Conservation (phyloP, 1,140 invertebrate species). For the Carposina sasakii region DNA sequence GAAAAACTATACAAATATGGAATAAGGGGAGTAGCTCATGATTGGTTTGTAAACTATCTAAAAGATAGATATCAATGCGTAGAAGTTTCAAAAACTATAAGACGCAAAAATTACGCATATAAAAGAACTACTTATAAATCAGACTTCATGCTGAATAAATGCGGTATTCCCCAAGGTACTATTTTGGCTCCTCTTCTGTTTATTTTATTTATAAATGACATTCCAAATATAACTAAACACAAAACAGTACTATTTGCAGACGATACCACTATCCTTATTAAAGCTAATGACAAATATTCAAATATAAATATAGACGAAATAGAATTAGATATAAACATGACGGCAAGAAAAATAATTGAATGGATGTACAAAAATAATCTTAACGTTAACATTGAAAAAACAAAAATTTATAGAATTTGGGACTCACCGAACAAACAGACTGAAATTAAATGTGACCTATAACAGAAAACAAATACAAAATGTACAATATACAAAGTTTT, state of each 20-base stretch:
- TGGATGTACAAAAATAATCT: conserved; percentile 4
- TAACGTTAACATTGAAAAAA: conserved; percentile 5
- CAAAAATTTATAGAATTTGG: conserved; percentile 1
- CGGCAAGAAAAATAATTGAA: not conserved
- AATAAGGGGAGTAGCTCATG: conserved; percentile 1
- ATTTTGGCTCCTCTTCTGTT: conserved; percentile 5
- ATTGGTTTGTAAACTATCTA: conserved; percentile 3
- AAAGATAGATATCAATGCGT: not conserved
- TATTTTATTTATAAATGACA: conserved; percentile 9
- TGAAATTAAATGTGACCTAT: not conserved
- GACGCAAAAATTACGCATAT: not conserved
- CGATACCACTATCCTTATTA: conserved; percentile 7
- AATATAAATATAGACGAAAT: not conserved
- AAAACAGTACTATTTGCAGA: conserved; percentile 12
- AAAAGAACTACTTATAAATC: not conserved
- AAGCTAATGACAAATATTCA: too few relatives aligned
- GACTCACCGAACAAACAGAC: not conserved
- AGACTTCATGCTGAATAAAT: not conserved
- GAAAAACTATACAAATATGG: not conserved
- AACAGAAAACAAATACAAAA: not conserved
- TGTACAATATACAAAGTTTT: not conserved
- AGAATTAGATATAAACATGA: not conserved
- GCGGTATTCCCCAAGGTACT: conserved; percentile 6
- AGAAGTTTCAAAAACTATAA: not conserved
- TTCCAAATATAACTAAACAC: not conserved